phyloP scores from a whole-genome alignment of 2,888 invertebrate genomes.

The Hipparchia semele region DNA sequence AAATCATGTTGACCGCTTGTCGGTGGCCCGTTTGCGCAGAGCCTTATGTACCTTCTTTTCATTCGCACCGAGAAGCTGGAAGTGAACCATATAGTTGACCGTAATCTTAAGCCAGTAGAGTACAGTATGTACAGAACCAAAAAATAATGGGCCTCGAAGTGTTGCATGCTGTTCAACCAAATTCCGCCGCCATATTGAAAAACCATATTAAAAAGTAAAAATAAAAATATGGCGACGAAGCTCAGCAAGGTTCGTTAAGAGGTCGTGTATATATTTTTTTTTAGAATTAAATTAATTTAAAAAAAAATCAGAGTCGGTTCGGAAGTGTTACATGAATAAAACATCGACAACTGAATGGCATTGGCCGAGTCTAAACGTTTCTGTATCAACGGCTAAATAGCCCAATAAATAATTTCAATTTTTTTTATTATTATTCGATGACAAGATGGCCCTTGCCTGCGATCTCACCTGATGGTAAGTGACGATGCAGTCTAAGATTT shows the following conservation, averaged over 20 bases:
- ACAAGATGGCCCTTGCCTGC: too few relatives aligned
- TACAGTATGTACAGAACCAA: conserved; percentile 61
- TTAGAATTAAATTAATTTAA: conserved; percentile 47
- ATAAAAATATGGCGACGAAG: conserved; percentile 39
- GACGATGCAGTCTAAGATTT: too few relatives aligned
- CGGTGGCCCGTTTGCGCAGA: too few relatives aligned
- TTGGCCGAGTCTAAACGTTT: conserved; percentile 41
- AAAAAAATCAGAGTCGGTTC: conserved; percentile 48
- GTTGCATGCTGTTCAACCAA: conserved; percentile 57
- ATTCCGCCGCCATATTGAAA: conserved; percentile 46
- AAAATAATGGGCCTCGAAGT: conserved; percentile 54
- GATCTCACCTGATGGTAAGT: too few relatives aligned
- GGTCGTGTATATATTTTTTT: conserved; percentile 44
- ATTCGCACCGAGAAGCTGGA: neutral
- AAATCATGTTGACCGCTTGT: too few relatives aligned
- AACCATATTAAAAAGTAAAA: conserved; percentile 6
- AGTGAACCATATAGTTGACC: conserved; percentile 27
- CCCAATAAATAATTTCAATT: neutral
- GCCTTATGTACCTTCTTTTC: neutral
- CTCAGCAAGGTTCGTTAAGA: conserved; percentile 46
- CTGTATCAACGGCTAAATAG: conserved; percentile 11
- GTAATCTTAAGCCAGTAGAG: conserved; percentile 46
- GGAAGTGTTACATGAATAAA: conserved; percentile 66
- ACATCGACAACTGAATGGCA: conserved; percentile 62
- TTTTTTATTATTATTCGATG: too few relatives aligned